phyloP scores from a whole-genome alignment of 2,113 vertebrate species.

The Promerops cafer region DNA sequence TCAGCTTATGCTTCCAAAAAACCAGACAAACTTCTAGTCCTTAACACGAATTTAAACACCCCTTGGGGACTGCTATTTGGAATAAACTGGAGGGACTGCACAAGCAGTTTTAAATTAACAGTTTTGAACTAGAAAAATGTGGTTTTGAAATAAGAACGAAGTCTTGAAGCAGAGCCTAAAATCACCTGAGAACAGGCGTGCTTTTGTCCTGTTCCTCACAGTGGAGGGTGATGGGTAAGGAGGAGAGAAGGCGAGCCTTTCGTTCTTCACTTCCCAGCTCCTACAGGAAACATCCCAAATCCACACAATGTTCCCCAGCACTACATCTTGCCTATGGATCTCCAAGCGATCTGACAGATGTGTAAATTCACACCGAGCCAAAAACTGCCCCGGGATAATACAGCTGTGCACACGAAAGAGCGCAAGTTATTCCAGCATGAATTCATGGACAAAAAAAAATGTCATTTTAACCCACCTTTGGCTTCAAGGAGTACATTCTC shows the following conservation, averaged over 20 bases:
- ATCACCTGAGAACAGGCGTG: not conserved
- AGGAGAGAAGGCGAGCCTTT: not conserved
- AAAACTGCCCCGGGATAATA: constrained; percentile 57
- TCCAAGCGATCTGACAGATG: constrained; percentile 57
- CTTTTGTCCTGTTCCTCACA: not conserved
- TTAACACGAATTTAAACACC: not conserved
- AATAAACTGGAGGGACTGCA: not conserved
- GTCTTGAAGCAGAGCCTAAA: not conserved
- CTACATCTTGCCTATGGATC: constrained; percentile 42
- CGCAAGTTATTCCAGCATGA: not conserved
- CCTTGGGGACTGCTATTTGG: not conserved
- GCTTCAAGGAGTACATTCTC: constrained; percentile 8
- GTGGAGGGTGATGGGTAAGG: not conserved
- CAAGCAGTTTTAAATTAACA: not conserved
- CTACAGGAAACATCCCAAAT: constrained; percentile 56
- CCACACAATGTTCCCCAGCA: not conserved
- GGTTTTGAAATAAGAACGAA: not conserved
- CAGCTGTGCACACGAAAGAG: constrained; percentile 50
- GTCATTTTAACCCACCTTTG: constrained; percentile 16
- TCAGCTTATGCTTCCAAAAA: not conserved
- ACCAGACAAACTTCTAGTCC: not conserved
- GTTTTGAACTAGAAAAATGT: not conserved
- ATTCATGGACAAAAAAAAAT: not conserved
- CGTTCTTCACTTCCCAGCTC: not conserved
- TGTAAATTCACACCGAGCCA: constrained; percentile 49